Evolutionary conservation across 2,888 invertebrate genomes (phyloP).

Genomic region (Drosophila pegasa): DNA sequence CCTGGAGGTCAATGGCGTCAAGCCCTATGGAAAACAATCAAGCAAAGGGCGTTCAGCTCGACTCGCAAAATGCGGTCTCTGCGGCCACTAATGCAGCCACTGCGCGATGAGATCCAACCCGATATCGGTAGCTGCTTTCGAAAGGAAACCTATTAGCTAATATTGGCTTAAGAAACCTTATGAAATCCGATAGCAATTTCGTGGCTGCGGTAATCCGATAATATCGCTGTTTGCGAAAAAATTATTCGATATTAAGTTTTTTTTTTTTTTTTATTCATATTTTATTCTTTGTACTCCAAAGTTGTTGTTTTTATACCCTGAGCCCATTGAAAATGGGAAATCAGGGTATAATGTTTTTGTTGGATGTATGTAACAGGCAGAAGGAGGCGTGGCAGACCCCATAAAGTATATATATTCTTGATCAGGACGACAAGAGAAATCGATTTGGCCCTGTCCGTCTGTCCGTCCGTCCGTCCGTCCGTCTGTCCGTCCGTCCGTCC

Average conservation of each 20-base stretch:
- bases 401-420: too few relatives aligned
- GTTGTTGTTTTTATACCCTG: too few relatives aligned
- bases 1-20: slow-evolving; percentile 71
- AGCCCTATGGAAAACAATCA: slow-evolving; percentile 76
- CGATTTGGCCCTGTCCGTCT: too few relatives aligned
- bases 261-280: not conserved
- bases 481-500: too few relatives aligned
- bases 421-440: too few relatives aligned
- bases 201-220: slow-evolving; percentile 9
- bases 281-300: slow-evolving; percentile 3
- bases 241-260: not conserved
- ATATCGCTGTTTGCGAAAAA: slow-evolving; percentile 10
- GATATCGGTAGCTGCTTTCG: not conserved
- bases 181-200: not conserved
- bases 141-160: slow-evolving; percentile 6
- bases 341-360: too few relatives aligned
- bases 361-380: too few relatives aligned
- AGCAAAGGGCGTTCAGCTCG: slow-evolving; percentile 10
- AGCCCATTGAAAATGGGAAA: too few relatives aligned
- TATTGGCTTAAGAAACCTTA: slow-evolving; percentile 16
- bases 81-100: not conserved
- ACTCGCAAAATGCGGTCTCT: slow-evolving; percentile 48
- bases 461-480: too few relatives aligned
- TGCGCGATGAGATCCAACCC: not conserved
- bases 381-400: too few relatives aligned